A percentile compares a stretch with the other conserved stretches of the same genome.
phyloP scores from a whole-genome alignment of 2,113 vertebrate species.

The Crotalus horridus region DNA sequence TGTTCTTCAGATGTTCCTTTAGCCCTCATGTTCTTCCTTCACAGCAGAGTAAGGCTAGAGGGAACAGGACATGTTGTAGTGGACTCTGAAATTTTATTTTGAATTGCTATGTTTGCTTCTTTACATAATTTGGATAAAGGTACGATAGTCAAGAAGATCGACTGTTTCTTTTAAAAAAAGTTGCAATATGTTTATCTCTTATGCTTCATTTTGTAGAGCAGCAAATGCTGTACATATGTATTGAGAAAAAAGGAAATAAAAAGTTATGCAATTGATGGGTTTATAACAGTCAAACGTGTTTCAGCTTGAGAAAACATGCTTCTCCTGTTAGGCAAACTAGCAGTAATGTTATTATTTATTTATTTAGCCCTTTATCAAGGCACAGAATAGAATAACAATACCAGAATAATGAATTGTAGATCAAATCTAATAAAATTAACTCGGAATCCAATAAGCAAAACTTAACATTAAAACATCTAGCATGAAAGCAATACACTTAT shows the following conservation, averaged over 20 bases:
- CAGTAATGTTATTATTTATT: background rate
- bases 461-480: background rate
- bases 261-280: conserved; percentile 11
- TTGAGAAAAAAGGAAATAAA: conserved; percentile 33
- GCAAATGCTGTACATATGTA: conserved; percentile 12
- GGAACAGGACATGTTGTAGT: conserved; percentile 2
- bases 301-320: background rate
- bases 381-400: background rate
- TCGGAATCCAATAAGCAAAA: background rate
- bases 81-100: conserved; percentile 30
- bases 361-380: background rate
- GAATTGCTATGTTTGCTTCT: conserved; percentile 36
- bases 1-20: conserved; percentile 36
- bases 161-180: background rate
- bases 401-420: background rate
- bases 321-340: background rate
- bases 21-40: conserved; percentile 30
- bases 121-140: background rate
- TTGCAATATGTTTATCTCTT: conserved; percentile 24
- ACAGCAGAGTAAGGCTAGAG: background rate
- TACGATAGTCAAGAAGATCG: background rate
- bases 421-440: background rate
- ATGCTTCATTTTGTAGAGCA: background rate
- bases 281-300: conserved; percentile 20
- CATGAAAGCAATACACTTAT: background rate